Percentiles rank a stretch among this genome's conserved stretches.
phyloP scores from a whole-genome alignment of 2,797 vertebrate genomes.

The Anolis apletophallus region DNA sequence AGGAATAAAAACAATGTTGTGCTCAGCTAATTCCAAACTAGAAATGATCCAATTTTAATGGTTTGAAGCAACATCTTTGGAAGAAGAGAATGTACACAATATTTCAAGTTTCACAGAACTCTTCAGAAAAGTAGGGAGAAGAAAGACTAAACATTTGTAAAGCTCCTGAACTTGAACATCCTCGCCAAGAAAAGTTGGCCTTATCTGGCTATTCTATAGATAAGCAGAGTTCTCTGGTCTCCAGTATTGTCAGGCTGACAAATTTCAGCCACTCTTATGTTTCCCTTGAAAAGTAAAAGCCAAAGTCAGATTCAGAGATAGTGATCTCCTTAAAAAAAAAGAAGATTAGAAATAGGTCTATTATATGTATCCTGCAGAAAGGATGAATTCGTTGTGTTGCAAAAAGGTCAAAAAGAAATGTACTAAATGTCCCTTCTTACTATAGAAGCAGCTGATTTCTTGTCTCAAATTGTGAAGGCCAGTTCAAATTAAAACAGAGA shows the following conservation, averaged over 20 bases:
- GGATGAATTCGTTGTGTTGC: conserved; percentile 3
- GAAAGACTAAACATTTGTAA: neutral
- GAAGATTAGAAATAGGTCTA: conserved; percentile 13
- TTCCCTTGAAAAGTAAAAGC: conserved; percentile 31
- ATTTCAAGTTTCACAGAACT: conserved; percentile 10
- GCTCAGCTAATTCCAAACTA: neutral
- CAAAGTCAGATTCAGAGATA: conserved; percentile 33
- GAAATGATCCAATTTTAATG: neutral
- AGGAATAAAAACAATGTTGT: neutral
- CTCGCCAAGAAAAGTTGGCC: neutral
- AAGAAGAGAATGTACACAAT: neutral
- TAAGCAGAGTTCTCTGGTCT: conserved; percentile 14
- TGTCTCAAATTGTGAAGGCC: conserved; percentile 21
- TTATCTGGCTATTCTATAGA: conserved; percentile 23
- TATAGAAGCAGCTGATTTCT: neutral
- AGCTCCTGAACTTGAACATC: neutral
- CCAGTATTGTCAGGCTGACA: conserved; percentile 37
- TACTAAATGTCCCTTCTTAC: neutral
- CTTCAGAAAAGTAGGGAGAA: conserved; percentile 1
- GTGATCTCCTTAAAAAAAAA: neutral
- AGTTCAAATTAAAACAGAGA: conserved; percentile 22
- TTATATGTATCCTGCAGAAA: neutral
- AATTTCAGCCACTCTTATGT: conserved; percentile 35
- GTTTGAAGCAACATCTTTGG: neutral
- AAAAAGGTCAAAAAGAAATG: conserved; percentile 6